Percentiles rank a stretch among this genome's conserved stretches.
These are phyloP conservation scores for Meloidogyne floridensis DNA, from an alignment of 1,140 invertebrate genomes.

Conservation along the genomic window DNA sequence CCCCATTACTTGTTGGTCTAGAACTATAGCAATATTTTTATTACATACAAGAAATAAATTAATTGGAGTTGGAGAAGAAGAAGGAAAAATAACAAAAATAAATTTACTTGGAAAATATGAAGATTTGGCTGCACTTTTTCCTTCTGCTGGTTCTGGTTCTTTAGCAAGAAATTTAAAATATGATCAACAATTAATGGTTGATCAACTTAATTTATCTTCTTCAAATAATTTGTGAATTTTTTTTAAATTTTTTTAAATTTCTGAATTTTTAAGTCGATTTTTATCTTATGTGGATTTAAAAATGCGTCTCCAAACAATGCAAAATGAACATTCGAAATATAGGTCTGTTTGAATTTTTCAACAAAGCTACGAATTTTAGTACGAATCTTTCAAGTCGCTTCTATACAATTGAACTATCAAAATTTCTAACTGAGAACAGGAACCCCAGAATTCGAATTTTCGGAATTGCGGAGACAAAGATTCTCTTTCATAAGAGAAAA, in stretches of 20 bases:
- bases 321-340: constrained; percentile 36
- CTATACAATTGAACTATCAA: too few relatives aligned
- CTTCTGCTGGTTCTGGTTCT: constrained; percentile 32
- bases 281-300: constrained; percentile 47
- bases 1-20: constrained; percentile 41
- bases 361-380: too few relatives aligned
- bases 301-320: constrained; percentile 37
- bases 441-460: too few relatives aligned
- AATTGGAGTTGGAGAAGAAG: background rate
- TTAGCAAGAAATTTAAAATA: constrained; percentile 14
- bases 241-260: background rate
- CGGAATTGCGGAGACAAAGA: too few relatives aligned
- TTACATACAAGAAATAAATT: constrained; percentile 39
- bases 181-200: constrained; percentile 18
- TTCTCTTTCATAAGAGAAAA: too few relatives aligned
- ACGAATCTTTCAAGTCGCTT: too few relatives aligned
- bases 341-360: background rate
- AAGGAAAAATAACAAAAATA: background rate
- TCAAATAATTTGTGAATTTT: background rate
- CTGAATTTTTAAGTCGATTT: constrained; percentile 34
- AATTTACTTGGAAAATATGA: constrained; percentile 22
- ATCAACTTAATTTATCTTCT: constrained; percentile 5
- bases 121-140: constrained; percentile 42
- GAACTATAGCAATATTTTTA: constrained; percentile 42
- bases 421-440: too few relatives aligned